Percentiles rank a stretch among this genome's conserved stretches.
These are phyloP conservation scores for Lytechinus variegatus DNA, from an alignment of 35 echinoderm and acorn worm genomes.

Conservation along the genomic window DNA sequence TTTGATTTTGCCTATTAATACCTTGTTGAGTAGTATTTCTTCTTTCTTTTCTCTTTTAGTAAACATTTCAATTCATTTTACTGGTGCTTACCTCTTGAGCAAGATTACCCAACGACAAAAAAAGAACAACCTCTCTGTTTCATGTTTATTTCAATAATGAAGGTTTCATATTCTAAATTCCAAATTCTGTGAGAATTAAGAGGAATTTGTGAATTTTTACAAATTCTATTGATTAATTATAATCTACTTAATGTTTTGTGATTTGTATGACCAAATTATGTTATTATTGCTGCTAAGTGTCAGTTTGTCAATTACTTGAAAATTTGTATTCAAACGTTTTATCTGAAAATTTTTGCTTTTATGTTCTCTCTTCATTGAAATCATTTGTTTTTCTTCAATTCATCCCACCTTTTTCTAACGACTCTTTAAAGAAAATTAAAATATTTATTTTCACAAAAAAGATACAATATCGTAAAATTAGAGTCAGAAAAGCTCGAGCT, in stretches of 20 bases:
- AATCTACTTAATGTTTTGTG: not conserved
- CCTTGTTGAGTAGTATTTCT: not conserved
- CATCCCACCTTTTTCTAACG: not conserved
- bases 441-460: not conserved
- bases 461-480: too few species aligned
- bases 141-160: not conserved
- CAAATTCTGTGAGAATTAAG: too few species aligned
- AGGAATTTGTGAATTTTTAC: too few species aligned
- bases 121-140: not conserved
- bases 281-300: not conserved
- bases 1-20: not conserved
- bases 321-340: not conserved
- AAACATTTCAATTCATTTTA: not conserved
- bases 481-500: too few species aligned
- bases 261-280: not conserved
- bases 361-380: not conserved
- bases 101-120: not conserved
- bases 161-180: not conserved
- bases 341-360: not conserved
- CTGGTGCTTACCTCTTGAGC: not conserved
- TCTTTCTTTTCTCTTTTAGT: not conserved
- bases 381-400: not conserved
- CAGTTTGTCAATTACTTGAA: not conserved
- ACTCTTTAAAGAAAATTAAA: not conserved
- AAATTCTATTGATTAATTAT: too few species aligned